phyloP scores from a whole-genome alignment of 2,797 vertebrate genomes.

The Perodicticus potto region DNA sequence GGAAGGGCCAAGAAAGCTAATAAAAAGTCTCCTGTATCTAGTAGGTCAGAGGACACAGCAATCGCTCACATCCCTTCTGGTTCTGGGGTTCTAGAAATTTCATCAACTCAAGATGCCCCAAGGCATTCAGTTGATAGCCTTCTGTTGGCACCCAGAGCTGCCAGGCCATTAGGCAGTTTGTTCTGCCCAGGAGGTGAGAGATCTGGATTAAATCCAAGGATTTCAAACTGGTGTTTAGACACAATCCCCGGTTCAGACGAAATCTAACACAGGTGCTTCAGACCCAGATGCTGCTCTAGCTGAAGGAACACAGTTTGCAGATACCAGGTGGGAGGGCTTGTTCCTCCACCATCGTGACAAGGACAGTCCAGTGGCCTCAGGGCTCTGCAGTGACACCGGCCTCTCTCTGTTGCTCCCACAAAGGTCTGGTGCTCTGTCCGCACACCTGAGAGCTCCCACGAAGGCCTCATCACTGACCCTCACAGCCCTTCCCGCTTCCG shows the following conservation, averaged over 20 bases:
- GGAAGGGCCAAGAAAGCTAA: not conserved
- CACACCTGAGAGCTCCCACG: slow-evolving; percentile 96
- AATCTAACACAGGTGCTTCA: accelerated
- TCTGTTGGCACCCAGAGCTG: not conserved
- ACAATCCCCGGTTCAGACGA: not conserved
- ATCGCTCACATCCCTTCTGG: not conserved
- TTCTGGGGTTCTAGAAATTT: not conserved
- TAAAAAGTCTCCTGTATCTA: not conserved
- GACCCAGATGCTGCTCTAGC: not conserved
- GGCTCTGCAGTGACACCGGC: not conserved
- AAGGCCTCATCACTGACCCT: slow-evolving; percentile 97
- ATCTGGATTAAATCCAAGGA: not conserved
- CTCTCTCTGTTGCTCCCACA: accelerated
- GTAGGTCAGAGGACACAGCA: not conserved
- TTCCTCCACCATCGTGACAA: not conserved
- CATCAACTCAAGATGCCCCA: not conserved
- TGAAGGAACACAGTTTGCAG: not conserved
- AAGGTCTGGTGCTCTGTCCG: slow-evolving; percentile 98
- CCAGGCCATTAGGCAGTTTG: not conserved
- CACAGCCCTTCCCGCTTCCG: slow-evolving; percentile 97
- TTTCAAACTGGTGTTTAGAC: not conserved
- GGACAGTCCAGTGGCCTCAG: accelerated
- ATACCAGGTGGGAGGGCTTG: not conserved
- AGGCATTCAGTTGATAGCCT: not conserved
- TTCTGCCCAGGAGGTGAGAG: not conserved